These are phyloP conservation scores for Oscheius myriophilus DNA, from an alignment of 2,888 invertebrate species.

Conservation along the genomic window DNA sequence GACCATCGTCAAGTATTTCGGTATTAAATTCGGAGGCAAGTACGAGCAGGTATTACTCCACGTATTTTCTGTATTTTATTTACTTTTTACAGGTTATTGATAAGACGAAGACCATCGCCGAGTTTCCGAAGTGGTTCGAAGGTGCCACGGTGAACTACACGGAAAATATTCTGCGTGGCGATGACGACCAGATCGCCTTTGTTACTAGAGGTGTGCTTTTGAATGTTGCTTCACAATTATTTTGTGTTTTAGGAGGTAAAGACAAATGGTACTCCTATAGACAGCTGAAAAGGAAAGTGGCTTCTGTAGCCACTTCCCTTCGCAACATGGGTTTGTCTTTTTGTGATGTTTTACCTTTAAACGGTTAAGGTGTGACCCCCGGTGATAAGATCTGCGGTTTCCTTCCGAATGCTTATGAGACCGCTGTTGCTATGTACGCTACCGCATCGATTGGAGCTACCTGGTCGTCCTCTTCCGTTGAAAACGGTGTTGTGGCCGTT, in stretches of 20 bases:
- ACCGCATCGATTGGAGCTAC: conserved; percentile 75
- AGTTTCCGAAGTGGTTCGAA: conserved; percentile 75
- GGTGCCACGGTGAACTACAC: conserved; percentile 75
- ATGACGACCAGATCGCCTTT: conserved; percentile 40
- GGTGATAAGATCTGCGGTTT: conserved; percentile 75
- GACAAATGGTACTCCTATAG: conserved; percentile 22
- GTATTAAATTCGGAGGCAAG: conserved; percentile 71
- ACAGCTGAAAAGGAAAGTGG: conserved; percentile 56
- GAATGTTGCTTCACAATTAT: too few species aligned
- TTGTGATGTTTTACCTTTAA: not conserved
- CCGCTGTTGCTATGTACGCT: conserved; percentile 75
- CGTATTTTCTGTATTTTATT: not conserved
- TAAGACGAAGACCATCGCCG: conserved; percentile 71
- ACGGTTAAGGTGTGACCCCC: conserved; percentile 42
- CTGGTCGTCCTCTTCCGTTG: conserved; percentile 76
- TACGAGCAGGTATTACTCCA: conserved; percentile 37
- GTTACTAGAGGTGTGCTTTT: conserved; percentile 43
- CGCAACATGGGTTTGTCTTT: conserved; percentile 34
- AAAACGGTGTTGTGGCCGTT: conserved; percentile 74
- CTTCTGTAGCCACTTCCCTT: conserved; percentile 50
- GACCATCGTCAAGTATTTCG: conserved; percentile 72
- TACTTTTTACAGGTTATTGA: conserved; percentile 72
- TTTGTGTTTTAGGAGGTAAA: not conserved
- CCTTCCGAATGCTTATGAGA: conserved; percentile 74
- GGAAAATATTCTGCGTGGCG: conserved; percentile 72